Evolutionary conservation across 2,113 vertebrate species (phyloP).

Genomic region (Etheostoma spectabile): DNA sequence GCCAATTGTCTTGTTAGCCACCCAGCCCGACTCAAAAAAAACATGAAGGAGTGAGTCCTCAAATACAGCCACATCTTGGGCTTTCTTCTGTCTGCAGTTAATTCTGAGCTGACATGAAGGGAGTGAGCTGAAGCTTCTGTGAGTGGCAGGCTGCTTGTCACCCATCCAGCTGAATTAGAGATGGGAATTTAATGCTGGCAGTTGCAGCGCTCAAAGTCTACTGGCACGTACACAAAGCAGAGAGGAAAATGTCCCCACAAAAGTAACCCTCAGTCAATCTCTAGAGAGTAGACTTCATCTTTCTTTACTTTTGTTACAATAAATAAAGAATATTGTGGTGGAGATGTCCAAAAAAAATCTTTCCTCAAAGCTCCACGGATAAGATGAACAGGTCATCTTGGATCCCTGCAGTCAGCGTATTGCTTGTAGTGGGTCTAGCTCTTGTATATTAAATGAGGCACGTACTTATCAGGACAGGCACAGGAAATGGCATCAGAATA

Average conservation of each 20-base stretch:
- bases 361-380: neutral
- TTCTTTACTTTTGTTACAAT: slow-evolving; percentile 6
- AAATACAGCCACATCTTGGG: slow-evolving; percentile 18
- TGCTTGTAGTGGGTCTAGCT: neutral
- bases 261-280: slow-evolving; percentile 29
- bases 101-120: slow-evolving; percentile 31
- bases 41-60: slow-evolving; percentile 10
- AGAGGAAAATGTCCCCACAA: slow-evolving; percentile 14
- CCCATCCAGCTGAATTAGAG: slow-evolving; percentile 55
- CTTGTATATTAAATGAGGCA: neutral
- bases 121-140: slow-evolving; percentile 19
- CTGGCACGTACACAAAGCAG: slow-evolving; percentile 41
- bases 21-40: slow-evolving; percentile 9
- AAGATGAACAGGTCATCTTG: neutral
- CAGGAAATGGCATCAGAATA: neutral
- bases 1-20: slow-evolving; percentile 7
- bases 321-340: neutral
- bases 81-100: slow-evolving; percentile 32
- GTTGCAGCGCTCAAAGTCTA: slow-evolving; percentile 35
- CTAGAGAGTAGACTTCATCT: slow-evolving; percentile 15
- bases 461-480: neutral
- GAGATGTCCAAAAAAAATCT: neutral
- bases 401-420: neutral
- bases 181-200: slow-evolving; percentile 36
- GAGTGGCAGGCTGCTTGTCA: slow-evolving; percentile 65